A percentile compares a stretch with the other conserved stretches of the same genome.
These are phyloP conservation scores for Lordiphosa mommai DNA, from an alignment of 1,140 invertebrate genomes.

Conservation along the genomic window DNA sequence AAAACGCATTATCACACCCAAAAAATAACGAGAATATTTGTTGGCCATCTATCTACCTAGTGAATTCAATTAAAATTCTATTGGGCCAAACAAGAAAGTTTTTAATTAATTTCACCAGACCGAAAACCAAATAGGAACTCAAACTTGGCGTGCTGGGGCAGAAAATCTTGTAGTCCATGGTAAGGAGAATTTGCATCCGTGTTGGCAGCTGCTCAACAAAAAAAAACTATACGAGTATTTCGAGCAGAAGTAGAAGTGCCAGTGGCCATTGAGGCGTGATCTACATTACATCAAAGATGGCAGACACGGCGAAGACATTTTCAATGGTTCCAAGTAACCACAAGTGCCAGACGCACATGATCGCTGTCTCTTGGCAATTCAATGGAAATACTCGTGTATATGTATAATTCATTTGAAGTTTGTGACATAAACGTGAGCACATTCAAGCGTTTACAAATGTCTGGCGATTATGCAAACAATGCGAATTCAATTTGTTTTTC, in stretches of 20 bases:
- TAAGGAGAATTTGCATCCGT: conserved; percentile 53
- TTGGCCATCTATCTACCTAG: conserved; percentile 10
- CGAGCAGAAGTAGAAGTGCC: conserved; percentile 12
- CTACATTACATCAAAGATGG: conserved; percentile 15
- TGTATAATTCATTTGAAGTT: conserved; percentile 54
- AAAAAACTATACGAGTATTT: conserved; percentile 39
- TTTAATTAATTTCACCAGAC: conserved; percentile 77
- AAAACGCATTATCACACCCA: conserved; percentile 50
- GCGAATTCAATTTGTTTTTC: conserved; percentile 71
- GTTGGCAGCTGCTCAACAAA: conserved; percentile 69
- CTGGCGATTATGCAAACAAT: conserved; percentile 64
- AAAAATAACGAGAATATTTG: conserved; percentile 5
- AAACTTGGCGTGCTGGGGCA: conserved; percentile 46
- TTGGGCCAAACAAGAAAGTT: conserved; percentile 56
- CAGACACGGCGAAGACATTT: conserved; percentile 12
- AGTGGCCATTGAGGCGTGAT: conserved; percentile 39
- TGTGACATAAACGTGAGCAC: conserved; percentile 72
- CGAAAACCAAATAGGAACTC: conserved; percentile 69
- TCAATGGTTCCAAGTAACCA: conserved; percentile 21
- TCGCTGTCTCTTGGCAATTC: conserved; percentile 23
- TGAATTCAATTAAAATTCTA: conserved; percentile 51
- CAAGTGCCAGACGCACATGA: conserved; percentile 33
- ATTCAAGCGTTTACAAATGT: conserved; percentile 62
- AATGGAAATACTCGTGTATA: conserved; percentile 20
- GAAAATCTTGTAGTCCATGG: conserved; percentile 57